A percentile compares a stretch with the other conserved stretches of the same genome.
These are phyloP conservation scores for Neodiprion pinetum DNA, from an alignment of 1,140 invertebrate genomes.

Conservation along the genomic window DNA sequence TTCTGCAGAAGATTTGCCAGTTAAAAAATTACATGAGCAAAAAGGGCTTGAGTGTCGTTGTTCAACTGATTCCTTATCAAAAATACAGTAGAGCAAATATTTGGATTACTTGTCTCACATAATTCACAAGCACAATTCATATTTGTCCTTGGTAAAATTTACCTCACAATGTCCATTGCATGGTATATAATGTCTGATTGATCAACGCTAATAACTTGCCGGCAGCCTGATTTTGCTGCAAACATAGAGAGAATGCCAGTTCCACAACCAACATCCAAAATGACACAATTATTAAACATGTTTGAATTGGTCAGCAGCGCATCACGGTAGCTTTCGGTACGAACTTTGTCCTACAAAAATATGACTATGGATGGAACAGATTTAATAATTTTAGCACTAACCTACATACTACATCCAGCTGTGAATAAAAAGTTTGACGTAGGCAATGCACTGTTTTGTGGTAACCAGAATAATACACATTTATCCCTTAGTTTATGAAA, in stretches of 20 bases:
- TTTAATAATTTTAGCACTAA: conserved; percentile 23
- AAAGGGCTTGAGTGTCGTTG: background rate
- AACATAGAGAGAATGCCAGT: conserved; percentile 97
- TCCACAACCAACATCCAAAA: conserved; percentile 97
- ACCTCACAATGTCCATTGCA: conserved; percentile 86
- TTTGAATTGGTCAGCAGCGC: conserved; percentile 87
- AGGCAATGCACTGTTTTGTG: no score
- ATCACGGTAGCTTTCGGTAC: conserved; percentile 92
- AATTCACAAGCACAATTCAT: conserved; percentile 33
- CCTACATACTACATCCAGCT: no score
- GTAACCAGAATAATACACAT: background rate
- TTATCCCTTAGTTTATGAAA: background rate
- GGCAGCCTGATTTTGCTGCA: conserved; percentile 92
- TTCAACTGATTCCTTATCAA: conserved; percentile 30
- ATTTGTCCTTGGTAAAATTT: conserved; percentile 63
- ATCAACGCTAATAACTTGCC: conserved; percentile 92
- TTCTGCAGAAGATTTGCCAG: no score
- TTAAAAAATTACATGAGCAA: no score
- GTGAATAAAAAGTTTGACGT: no score
- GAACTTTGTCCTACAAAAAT: conserved; percentile 79
- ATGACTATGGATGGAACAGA: conserved; percentile 31
- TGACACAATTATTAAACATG: conserved; percentile 76
- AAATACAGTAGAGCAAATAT: conserved; percentile 9
- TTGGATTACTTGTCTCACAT: background rate
- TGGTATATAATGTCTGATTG: conserved; percentile 88